Evolutionary conservation across 1,140 invertebrate genomes (phyloP).

Genomic region (Heliconius eleuchia): DNA sequence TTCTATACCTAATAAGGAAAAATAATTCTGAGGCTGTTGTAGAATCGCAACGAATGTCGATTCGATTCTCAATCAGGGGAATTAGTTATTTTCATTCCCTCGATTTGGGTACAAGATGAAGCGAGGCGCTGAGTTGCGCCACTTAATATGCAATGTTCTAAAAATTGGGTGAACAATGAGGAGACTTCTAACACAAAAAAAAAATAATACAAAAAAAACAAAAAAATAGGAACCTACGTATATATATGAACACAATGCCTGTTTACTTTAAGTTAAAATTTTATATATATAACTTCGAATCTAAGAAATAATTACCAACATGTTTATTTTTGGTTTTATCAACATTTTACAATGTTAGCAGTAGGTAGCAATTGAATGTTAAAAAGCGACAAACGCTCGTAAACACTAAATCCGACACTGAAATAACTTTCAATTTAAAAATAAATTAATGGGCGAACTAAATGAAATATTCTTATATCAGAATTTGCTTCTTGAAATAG

Average conservation of each 20-base stretch:
- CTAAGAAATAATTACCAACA: background rate
- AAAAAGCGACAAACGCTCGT: background rate
- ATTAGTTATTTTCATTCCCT: too few relatives aligned
- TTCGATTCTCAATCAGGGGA: too few relatives aligned
- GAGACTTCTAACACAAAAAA: too few relatives aligned
- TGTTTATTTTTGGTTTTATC: background rate
- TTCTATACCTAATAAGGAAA: too few relatives aligned
- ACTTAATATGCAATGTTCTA: too few relatives aligned
- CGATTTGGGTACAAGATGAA: too few relatives aligned
- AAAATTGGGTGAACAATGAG: too few relatives aligned
- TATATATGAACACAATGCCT: background rate
- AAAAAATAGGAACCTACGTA: too few relatives aligned
- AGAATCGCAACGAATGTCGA: too few relatives aligned
- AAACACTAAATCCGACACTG: conserved; percentile 20
- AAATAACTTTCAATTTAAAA: conserved; percentile 38
- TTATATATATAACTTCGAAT: background rate
- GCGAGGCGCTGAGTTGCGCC: too few relatives aligned
- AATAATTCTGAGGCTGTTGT: too few relatives aligned
- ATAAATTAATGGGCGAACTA: conserved; percentile 36
- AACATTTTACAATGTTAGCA: background rate
- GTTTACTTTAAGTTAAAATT: background rate
- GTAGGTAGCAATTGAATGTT: conserved; percentile 12
- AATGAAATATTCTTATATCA: conserved; percentile 29
- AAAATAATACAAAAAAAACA: too few relatives aligned
- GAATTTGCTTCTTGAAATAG: conserved; percentile 43